These are phyloP conservation scores for Cotesia congregata DNA, from an alignment of 2,888 invertebrate species.

Conservation along the genomic window DNA sequence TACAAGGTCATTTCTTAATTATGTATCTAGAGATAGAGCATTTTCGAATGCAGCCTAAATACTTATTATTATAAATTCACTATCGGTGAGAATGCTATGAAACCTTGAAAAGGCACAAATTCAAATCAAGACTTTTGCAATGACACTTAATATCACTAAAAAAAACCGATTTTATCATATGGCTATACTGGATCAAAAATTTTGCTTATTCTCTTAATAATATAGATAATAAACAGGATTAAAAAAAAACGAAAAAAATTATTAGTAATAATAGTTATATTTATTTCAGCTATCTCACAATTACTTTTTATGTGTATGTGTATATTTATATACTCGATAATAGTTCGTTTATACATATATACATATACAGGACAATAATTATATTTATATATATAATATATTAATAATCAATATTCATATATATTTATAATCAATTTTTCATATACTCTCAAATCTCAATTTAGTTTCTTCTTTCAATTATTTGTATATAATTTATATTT, in stretches of 20 bases:
- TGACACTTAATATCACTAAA: too few relatives aligned
- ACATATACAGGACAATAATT: slow-evolving; percentile 50
- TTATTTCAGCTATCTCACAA: slow-evolving; percentile 64
- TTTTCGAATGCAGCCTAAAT: too few relatives aligned
- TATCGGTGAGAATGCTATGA: too few relatives aligned
- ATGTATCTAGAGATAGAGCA: too few relatives aligned
- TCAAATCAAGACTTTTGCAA: too few relatives aligned
- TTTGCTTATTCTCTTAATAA: too few relatives aligned
- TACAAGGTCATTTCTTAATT: too few relatives aligned
- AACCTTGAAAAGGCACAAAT: too few relatives aligned
- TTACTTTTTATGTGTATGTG: slow-evolving; percentile 57
- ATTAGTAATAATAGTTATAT: slow-evolving; percentile 57
- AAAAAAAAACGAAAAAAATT: slow-evolving; percentile 19
- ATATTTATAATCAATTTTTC: slow-evolving; percentile 59
- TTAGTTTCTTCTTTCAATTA: slow-evolving; percentile 30
- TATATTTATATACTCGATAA: slow-evolving; percentile 52
- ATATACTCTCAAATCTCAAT: slow-evolving; percentile 31
- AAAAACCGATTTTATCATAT: too few relatives aligned
- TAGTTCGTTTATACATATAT: slow-evolving; percentile 49
- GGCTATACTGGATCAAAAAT: too few relatives aligned
- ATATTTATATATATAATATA: slow-evolving; percentile 29
- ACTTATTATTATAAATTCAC: too few relatives aligned
- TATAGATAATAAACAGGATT: background rate
- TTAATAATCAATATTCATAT: slow-evolving; percentile 53
- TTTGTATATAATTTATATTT: slow-evolving; percentile 32